These are phyloP conservation scores for Chionomys nivalis DNA, from an alignment of 2,113 vertebrate genomes.

Conservation along the genomic window DNA sequence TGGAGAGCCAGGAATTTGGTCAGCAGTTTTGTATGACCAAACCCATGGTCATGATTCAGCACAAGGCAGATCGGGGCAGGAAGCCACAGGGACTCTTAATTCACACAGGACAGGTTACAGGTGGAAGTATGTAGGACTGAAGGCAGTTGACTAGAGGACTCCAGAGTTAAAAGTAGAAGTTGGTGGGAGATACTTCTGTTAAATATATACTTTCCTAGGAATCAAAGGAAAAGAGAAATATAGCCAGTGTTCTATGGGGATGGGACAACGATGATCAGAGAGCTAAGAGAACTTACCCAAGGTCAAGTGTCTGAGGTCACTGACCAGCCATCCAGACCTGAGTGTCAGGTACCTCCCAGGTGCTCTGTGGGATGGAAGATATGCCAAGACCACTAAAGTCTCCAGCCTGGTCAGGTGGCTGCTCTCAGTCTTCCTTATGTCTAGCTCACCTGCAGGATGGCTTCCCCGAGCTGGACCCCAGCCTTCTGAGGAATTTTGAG, in stretches of 20 bases:
- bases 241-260: neutral
- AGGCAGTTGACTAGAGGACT: neutral
- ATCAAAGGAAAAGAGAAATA: neutral
- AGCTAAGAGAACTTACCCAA: neutral
- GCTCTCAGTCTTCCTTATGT: neutral
- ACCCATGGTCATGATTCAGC: neutral
- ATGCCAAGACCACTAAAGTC: neutral
- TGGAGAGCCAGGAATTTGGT: neutral
- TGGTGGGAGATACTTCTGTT: neutral
- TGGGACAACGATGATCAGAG: neutral
- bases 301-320: neutral
- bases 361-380: neutral
- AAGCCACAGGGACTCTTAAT: fast-evolving
- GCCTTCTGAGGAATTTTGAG: neutral
- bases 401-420: neutral
- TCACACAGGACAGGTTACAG: neutral
- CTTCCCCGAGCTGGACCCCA: neutral
- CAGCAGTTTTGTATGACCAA: neutral
- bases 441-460: neutral
- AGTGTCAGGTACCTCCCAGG: neutral
- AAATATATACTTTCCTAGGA: neutral
- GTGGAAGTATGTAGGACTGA: neutral
- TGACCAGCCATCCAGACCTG: neutral
- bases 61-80: neutral
- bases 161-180: neutral